Base-by-base conservation (phyloP, 1,140 invertebrate genomes). In the Heliothis virescens region DNA sequence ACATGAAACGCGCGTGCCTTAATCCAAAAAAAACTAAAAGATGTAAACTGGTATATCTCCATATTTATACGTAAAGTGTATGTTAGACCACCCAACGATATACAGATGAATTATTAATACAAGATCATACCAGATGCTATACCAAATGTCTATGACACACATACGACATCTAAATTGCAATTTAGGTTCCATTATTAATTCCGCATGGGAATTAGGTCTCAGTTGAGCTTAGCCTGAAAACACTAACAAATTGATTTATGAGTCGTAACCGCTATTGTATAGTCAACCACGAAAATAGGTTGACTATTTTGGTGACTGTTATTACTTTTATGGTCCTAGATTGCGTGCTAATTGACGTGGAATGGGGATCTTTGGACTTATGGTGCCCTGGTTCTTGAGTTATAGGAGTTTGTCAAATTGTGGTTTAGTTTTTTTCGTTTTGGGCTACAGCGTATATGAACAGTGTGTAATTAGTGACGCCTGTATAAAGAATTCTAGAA, bases 171-270 rank as follows among this genome's bases (percentile, higher is more conserved):
- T 73, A 73, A 79, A 79, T 79, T 65, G 71, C 16, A 67, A 74
- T 82, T 82, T 73, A 82, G 53, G 71, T 65, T 13, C 34, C 63
- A 73, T 71, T 71, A 71, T 73, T 73, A 73, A 59, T 79, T 60
- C 47, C 63, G 11, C 74, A 79, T 82, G 81, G 79, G 81, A 82
- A 82, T 74, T 82, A 82, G 81, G 77, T 76, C 81, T 79, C 63
- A 65, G 62, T 18, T 41, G 34, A 73, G 71, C 53, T 34, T 62
- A 62, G 73, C 15, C 53, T 57, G 71, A 76, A 76, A 82, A 55
- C 69, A 82, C 76, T 82, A 82, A 79, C 50, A 73, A 41, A 63
- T 55, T 79, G 71, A 76, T 82, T 82, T 82, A 82, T 73, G 81
- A 52, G 41, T 53, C 63, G 26, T 67, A 62, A 57, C 55, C 2